Base-by-base conservation (phyloP, 1,140 invertebrate species). In the Anastrepha ludens region DNA sequence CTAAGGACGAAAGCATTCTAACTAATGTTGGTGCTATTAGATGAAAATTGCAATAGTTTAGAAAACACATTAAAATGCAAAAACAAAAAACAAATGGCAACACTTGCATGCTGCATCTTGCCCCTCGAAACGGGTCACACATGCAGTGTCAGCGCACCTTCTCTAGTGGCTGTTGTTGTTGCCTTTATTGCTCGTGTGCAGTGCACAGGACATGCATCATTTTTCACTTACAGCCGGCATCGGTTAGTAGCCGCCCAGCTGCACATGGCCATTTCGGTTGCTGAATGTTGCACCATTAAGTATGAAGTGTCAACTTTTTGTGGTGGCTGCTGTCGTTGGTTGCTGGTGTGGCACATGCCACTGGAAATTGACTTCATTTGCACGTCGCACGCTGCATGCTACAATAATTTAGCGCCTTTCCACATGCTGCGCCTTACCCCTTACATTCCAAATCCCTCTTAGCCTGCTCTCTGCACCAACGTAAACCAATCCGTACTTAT, bases 221-320 rank as follows among this genome's bases (percentile, higher is more conserved):
- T 50, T 58, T 85, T 50, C 47, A 50, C 7, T 50, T 85, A 50
- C 87, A 60, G 59, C 58, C 87, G 86, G 11, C 70, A 39, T 55
- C 9, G 5, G 50, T 55, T 55, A 1, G 50, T 55, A 55, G 50
- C 50, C 50, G 50, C 50, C 50, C 50, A 9, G 17, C 60, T 62
- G 60, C 60, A 62, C 15, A 62, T 62, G 60, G 60, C 15, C 60
- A 17, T 17, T 62, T 62, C 15, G 60, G 60, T 62, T 62, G 17
- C 60, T 62, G 15, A 62, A 13, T 62, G 17, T 62, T 62, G 17
- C 60, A 62, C 60, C 60, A 62, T 62, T 62, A 62, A 62, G 60
- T 13, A 13, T 62, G 15, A 62, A 62, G 60, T 62, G 60, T 62
- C 60, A 17, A 62, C 60, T 62, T 62, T 62, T 62, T 62, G 60